phyloP scores from a whole-genome alignment of 1,140 invertebrate genomes.

The Bombus picipes region DNA sequence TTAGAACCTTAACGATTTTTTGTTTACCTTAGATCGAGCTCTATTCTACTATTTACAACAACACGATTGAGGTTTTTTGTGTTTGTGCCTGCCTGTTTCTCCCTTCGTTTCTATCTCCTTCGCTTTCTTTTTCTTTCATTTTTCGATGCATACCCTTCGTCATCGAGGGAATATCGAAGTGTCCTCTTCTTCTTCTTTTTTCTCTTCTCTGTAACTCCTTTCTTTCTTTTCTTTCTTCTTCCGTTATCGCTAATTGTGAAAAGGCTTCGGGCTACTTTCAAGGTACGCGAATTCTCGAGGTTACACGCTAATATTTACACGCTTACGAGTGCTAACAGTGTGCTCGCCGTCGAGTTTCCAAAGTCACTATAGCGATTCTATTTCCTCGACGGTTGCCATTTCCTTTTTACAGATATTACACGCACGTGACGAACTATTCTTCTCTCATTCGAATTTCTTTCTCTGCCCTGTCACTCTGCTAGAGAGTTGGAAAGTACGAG shows the following conservation, averaged over 20 bases:
- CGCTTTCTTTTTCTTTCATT: too few relatives aligned
- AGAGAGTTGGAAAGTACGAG: background rate
- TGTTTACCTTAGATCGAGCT: slow-evolving; percentile 10
- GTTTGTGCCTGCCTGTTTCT: slow-evolving; percentile 6
- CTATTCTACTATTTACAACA: slow-evolving; percentile 59
- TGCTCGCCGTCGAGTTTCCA: background rate
- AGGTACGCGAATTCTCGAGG: slow-evolving; percentile 73
- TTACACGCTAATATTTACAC: slow-evolving; percentile 66
- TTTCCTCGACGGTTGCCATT: background rate
- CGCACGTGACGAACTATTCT: slow-evolving; percentile 31
- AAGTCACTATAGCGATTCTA: too few relatives aligned
- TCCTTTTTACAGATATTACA: slow-evolving; percentile 40
- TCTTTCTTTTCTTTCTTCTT: background rate
- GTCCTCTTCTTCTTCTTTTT: background rate
- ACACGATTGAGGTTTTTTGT: slow-evolving; percentile 15
- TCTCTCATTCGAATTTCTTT: background rate
- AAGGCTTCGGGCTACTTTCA: slow-evolving; percentile 74
- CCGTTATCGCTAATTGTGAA: slow-evolving; percentile 55
- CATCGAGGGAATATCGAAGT: slow-evolving; percentile 2
- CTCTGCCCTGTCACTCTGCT: background rate
- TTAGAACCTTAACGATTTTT: slow-evolving; percentile 16
- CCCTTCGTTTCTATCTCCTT: background rate
- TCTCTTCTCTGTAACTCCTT: background rate
- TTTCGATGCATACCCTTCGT: background rate
- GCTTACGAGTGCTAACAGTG: slow-evolving; percentile 32